Percentiles rank a stretch among this genome's conserved stretches.
These are phyloP conservation scores for Taurulus bubalis DNA, from an alignment of 2,113 vertebrate species.

Conservation along the genomic window DNA sequence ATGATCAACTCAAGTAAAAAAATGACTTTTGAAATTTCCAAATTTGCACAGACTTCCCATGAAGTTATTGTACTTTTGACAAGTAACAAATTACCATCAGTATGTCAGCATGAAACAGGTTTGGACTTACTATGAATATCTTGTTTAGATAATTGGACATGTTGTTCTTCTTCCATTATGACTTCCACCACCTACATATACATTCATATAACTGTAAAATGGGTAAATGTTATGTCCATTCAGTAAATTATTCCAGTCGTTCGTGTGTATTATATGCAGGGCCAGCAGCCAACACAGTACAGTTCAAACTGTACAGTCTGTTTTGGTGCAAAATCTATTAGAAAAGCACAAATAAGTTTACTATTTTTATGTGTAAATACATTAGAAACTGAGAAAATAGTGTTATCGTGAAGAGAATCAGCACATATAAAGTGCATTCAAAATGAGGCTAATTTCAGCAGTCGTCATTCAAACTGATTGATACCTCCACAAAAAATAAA, in stretches of 20 bases:
- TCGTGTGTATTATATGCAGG: background rate
- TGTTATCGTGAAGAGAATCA: background rate
- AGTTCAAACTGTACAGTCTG: background rate
- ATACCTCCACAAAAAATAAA: background rate
- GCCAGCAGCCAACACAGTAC: background rate
- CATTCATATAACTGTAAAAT: background rate
- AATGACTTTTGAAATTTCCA: background rate
- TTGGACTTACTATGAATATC: too few relatives aligned
- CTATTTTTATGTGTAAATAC: background rate
- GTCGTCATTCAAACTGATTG: slow-evolving; percentile 29
- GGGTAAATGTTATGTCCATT: background rate
- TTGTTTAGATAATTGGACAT: background rate
- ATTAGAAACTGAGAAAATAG: slow-evolving; percentile 13
- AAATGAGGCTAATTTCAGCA: slow-evolving; percentile 11
- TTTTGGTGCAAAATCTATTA: background rate
- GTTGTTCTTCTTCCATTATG: background rate
- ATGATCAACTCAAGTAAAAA: background rate
- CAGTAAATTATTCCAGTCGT: background rate
- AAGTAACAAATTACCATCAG: background rate
- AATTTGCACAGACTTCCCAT: background rate
- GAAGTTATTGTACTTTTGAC: background rate
- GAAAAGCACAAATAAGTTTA: background rate
- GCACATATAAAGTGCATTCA: background rate
- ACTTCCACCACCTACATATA: background rate
- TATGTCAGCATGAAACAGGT: background rate